A percentile compares a stretch with the other conserved stretches of the same genome.
Evolutionary conservation across 1,140 invertebrate species (phyloP).

Genomic region (Tetragonula clypearis): DNA sequence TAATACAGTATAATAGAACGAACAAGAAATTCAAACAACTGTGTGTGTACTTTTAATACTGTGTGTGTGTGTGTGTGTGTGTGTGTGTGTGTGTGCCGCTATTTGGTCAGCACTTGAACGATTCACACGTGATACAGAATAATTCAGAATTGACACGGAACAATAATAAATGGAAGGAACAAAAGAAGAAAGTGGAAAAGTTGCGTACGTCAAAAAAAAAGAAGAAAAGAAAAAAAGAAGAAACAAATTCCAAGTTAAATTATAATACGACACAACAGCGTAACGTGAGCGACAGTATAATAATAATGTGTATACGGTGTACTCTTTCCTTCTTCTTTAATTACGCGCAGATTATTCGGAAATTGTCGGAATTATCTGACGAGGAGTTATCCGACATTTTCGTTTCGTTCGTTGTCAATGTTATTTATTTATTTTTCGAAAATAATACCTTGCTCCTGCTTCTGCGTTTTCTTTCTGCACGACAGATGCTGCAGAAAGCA

Average conservation of each 20-base stretch:
- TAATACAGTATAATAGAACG: neutral
- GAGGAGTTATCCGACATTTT: neutral
- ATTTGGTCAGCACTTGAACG: constrained; percentile 7
- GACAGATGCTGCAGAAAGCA: neutral
- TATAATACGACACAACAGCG: constrained; percentile 69
- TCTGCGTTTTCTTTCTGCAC: neutral
- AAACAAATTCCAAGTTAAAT: constrained; percentile 60
- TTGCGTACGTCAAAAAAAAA: constrained; percentile 23
- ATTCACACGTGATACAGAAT: constrained; percentile 25
- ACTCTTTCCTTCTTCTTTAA: constrained; percentile 10
- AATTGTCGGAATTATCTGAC: neutral
- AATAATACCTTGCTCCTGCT: no score
- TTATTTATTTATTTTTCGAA: no score
- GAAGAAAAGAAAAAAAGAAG: constrained; percentile 4
- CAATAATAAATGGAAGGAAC: constrained; percentile 3
- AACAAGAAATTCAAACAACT: constrained; percentile 23
- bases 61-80: constrained; percentile 18
- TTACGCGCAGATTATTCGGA: constrained; percentile 23
- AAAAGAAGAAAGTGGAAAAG: neutral
- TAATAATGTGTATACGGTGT: constrained; percentile 41
- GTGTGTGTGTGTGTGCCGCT: neutral
- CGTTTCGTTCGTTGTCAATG: no score
- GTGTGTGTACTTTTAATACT: neutral
- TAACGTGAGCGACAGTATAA: constrained; percentile 62
- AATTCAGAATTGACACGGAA: neutral